These are phyloP conservation scores for Caprella mutica DNA, from an alignment of 2,888 invertebrate genomes.

Conservation along the genomic window DNA sequence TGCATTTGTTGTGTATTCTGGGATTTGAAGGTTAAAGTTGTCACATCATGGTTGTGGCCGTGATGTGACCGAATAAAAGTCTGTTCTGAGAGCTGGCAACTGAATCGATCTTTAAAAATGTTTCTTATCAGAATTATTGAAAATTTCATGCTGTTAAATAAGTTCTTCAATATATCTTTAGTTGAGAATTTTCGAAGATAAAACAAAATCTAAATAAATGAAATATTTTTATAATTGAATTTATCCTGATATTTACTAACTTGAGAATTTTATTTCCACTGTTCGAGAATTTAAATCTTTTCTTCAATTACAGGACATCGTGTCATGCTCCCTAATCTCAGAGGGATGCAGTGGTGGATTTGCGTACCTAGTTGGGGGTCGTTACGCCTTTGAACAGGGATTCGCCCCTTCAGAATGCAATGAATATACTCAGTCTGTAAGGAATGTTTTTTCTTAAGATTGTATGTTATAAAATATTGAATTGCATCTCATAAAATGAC, in stretches of 20 bases:
- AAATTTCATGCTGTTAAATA: neutral
- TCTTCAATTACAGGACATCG: slow-evolving; percentile 39
- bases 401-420: slow-evolving; percentile 42
- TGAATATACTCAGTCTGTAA: neutral
- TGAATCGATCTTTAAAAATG: too few species aligned
- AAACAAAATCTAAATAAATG: neutral
- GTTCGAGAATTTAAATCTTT: neutral
- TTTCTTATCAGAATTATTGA: too few species aligned
- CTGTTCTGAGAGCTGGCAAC: too few species aligned
- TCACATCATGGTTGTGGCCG: too few species aligned
- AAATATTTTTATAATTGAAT: neutral
- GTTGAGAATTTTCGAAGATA: neutral
- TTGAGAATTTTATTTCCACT: neutral
- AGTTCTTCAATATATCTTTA: neutral
- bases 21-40: too few species aligned
- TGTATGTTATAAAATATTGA: too few species aligned
- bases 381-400: slow-evolving; percentile 42
- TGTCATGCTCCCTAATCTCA: slow-evolving; percentile 44
- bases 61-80: too few species aligned
- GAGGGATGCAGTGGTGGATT: slow-evolving; percentile 44
- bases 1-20: too few species aligned
- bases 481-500: too few species aligned
- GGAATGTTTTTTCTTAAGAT: neutral
- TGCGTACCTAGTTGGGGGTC: slow-evolving; percentile 40
- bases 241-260: neutral